Conservation (phyloP, 2,113 vertebrate genomes). For the Pedetes capensis region DNA sequence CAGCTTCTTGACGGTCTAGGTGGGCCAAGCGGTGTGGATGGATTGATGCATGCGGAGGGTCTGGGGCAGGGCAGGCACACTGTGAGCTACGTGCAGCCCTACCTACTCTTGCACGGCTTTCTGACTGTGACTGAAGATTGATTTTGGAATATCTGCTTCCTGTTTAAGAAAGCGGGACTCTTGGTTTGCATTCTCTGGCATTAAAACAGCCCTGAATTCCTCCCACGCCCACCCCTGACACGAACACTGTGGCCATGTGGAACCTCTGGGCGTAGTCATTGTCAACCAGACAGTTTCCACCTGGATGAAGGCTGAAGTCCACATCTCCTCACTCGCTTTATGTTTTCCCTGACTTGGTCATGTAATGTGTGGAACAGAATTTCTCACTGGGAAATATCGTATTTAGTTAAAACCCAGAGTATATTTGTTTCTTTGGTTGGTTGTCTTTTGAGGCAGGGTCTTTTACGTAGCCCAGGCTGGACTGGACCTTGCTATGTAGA, state of each 20-base stretch:
- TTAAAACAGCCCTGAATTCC: background rate
- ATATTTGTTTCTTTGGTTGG: background rate
- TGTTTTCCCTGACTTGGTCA: background rate
- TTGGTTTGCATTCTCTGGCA: background rate
- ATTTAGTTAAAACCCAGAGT: background rate
- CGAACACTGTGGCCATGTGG: background rate
- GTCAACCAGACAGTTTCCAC: background rate
- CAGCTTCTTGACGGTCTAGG: background rate
- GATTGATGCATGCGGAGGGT: rapidly evolving
- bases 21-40: no score
- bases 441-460: no score
- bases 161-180: background rate
- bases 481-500: no score
- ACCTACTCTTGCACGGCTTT: no score
- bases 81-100: no score
- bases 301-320: background rate
- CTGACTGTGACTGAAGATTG: background rate
- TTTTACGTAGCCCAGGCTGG: no score
- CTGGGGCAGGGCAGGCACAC: background rate
- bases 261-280: background rate
- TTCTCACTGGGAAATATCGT: background rate
- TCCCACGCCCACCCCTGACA: background rate
- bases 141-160: background rate
- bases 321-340: background rate
- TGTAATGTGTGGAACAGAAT: background rate